A percentile compares a stretch with the other conserved stretches of the same genome.
phyloP scores from a whole-genome alignment of 2,113 vertebrate genomes.

The Zosterops borbonicus region DNA sequence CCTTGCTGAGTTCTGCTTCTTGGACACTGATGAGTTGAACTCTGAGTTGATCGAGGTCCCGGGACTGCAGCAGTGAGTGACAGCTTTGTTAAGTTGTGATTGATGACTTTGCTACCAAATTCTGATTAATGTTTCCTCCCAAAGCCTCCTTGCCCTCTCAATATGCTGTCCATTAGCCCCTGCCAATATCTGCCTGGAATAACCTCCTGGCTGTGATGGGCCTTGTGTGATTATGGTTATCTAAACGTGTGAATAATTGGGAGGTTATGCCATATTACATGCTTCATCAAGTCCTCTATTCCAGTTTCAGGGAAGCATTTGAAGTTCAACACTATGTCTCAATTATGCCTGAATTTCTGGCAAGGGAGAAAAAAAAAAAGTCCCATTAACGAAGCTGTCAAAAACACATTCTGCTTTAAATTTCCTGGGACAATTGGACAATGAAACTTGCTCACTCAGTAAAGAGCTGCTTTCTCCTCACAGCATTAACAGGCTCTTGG shows the following conservation, averaged over 20 bases:
- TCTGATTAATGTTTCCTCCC: slow-evolving; percentile 66
- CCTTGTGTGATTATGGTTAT: slow-evolving; percentile 66
- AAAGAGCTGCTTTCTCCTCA: slow-evolving; percentile 56
- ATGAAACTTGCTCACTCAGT: slow-evolving; percentile 49
- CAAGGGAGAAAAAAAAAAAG: slow-evolving; percentile 33
- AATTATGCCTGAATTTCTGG: slow-evolving; percentile 73
- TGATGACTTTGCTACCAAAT: slow-evolving; percentile 65
- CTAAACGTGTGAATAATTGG: slow-evolving; percentile 78
- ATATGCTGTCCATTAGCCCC: slow-evolving; percentile 72
- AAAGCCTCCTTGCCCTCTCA: slow-evolving; percentile 48
- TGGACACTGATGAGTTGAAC: slow-evolving; percentile 28
- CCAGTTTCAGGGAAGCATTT: slow-evolving; percentile 69
- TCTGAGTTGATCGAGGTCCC: slow-evolving; percentile 25
- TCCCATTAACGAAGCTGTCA: slow-evolving; percentile 72
- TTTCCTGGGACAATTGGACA: slow-evolving; percentile 70
- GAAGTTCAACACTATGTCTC: slow-evolving; percentile 71
- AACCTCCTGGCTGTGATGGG: slow-evolving; percentile 56
- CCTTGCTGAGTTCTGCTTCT: not conserved
- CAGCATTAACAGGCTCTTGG: slow-evolving; percentile 6
- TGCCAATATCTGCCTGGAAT: slow-evolving; percentile 70
- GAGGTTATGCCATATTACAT: slow-evolving; percentile 71
- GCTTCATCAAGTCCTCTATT: slow-evolving; percentile 73
- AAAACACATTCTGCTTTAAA: slow-evolving; percentile 67
- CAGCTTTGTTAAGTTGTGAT: slow-evolving; percentile 64
- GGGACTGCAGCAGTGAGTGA: slow-evolving; percentile 37